phyloP scores from a whole-genome alignment of 2,888 invertebrate species.

The Thyatira batis region DNA sequence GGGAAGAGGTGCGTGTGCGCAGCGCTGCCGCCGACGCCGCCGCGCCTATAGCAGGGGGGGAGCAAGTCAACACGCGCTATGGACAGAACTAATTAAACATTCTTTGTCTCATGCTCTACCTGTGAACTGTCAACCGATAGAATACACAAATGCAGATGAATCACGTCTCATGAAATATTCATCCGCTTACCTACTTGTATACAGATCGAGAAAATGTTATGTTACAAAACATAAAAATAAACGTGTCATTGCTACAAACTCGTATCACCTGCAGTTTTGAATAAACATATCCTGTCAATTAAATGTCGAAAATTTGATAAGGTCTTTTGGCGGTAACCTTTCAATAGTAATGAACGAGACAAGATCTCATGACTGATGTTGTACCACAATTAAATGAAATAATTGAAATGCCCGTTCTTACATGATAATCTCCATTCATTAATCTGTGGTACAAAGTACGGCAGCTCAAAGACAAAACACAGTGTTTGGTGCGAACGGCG shows the following conservation, averaged over 20 bases:
- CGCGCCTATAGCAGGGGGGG: slow-evolving; percentile 49
- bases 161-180: not conserved
- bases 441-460: slow-evolving; percentile 53
- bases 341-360: not conserved
- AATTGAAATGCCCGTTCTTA: slow-evolving; percentile 7
- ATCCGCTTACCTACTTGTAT: not conserved
- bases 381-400: no score
- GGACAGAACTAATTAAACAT: slow-evolving; percentile 65
- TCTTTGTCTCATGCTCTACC: slow-evolving; percentile 57
- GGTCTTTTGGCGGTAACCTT: not conserved
- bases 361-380: slow-evolving; percentile 3
- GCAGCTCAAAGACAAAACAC: slow-evolving; percentile 65
- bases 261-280: no score
- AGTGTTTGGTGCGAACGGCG: slow-evolving; percentile 54
- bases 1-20: slow-evolving; percentile 37
- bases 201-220: no score
- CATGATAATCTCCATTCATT: slow-evolving; percentile 24
- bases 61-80: slow-evolving; percentile 46
- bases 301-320: no score
- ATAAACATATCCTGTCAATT: no score
- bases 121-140: slow-evolving; percentile 52
- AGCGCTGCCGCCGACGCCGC: slow-evolving; percentile 11
- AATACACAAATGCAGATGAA: slow-evolving; percentile 22
- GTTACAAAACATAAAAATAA: no score
- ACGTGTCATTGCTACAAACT: no score